Evolutionary conservation across 2,888 invertebrate species (phyloP).

Genomic region (Erebia palarica): DNA sequence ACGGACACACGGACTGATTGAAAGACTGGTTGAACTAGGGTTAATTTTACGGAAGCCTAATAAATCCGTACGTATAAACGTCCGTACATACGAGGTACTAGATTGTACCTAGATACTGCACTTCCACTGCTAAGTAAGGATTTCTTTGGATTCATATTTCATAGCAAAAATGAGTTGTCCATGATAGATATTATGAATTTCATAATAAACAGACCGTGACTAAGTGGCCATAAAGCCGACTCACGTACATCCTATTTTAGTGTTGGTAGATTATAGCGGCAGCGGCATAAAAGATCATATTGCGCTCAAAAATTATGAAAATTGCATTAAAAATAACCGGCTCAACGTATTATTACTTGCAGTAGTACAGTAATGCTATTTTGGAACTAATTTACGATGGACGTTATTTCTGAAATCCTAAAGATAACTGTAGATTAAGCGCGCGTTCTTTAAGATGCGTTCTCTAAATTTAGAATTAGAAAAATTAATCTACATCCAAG

Average conservation of each 20-base stretch:
- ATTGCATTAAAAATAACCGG: not conserved
- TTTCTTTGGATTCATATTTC: slow-evolving; percentile 6
- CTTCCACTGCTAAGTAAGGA: not conserved
- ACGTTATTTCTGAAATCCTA: not conserved
- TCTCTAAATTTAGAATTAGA: not conserved
- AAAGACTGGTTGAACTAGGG: too few relatives aligned
- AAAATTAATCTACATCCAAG: too few relatives aligned
- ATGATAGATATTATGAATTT: slow-evolving; percentile 31
- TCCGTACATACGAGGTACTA: too few relatives aligned
- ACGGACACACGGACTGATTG: too few relatives aligned
- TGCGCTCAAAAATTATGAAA: slow-evolving; percentile 24
- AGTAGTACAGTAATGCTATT: not conserved
- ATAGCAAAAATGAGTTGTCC: slow-evolving; percentile 18
- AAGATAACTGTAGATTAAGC: not conserved
- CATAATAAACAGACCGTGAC: slow-evolving; percentile 35
- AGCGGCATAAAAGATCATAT: slow-evolving; percentile 28
- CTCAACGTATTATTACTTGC: not conserved
- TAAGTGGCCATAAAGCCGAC: slow-evolving; percentile 28
- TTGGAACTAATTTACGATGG: not conserved
- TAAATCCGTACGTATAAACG: too few relatives aligned
- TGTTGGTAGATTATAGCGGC: slow-evolving; percentile 17
- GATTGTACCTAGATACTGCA: not conserved
- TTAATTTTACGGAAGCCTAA: too few relatives aligned
- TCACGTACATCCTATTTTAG: slow-evolving; percentile 22
- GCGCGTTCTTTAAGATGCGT: too few relatives aligned